Evolutionary conservation across 1,140 invertebrate species (phyloP).

Genomic region (Bombus consobrinus): DNA sequence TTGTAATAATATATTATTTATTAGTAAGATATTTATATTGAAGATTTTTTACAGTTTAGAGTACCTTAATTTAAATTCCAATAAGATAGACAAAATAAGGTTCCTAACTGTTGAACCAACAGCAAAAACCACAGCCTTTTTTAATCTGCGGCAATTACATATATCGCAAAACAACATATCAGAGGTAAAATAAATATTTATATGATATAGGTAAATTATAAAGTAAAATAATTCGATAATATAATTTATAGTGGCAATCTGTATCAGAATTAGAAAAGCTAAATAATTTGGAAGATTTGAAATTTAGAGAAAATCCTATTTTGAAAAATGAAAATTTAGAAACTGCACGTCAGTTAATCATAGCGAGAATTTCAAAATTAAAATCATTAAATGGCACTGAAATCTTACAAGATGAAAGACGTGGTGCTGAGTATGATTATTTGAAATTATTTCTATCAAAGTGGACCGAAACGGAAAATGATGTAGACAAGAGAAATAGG

Average conservation of each 20-base stretch:
- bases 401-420: slow-evolving; percentile 87
- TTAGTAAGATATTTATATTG: slow-evolving; percentile 49
- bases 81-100: slow-evolving; percentile 85
- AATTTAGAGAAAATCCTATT: slow-evolving; percentile 89
- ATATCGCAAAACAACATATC: slow-evolving; percentile 83
- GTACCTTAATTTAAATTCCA: slow-evolving; percentile 87
- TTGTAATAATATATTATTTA: slow-evolving; percentile 20
- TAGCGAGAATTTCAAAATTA: slow-evolving; percentile 87
- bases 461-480: slow-evolving; percentile 86
- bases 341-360: slow-evolving; percentile 88
- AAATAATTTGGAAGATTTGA: slow-evolving; percentile 87
- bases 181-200: slow-evolving; percentile 76
- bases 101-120: slow-evolving; percentile 72
- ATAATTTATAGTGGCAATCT: slow-evolving; percentile 86
- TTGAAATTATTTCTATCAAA: slow-evolving; percentile 90
- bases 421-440: slow-evolving; percentile 95
- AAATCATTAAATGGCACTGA: slow-evolving; percentile 87
- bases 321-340: slow-evolving; percentile 86
- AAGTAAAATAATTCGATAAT: slow-evolving; percentile 10
- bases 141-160: slow-evolving; percentile 80
- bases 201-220: slow-evolving; percentile 16
- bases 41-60: slow-evolving; percentile 84
- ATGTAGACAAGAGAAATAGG: slow-evolving; percentile 79
- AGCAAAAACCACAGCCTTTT: slow-evolving; percentile 82
- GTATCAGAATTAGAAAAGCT: slow-evolving; percentile 94